phyloP scores from a whole-genome alignment of 2,888 invertebrate genomes.

The Spisula solida region DNA sequence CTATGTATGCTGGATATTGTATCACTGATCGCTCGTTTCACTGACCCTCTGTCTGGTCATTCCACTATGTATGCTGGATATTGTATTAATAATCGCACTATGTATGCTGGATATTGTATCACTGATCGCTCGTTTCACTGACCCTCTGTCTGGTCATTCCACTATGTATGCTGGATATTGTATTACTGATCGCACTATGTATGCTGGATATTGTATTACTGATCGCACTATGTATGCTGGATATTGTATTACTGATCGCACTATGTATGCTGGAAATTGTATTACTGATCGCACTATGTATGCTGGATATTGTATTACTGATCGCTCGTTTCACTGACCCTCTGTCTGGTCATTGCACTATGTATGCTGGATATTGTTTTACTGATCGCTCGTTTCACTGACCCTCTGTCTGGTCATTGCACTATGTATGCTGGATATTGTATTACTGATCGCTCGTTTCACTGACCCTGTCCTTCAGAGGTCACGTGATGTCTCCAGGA shows the following conservation, averaged over 20 bases:
- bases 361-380: background rate
- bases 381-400: background rate
- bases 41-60: constrained; percentile 25
- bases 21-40: background rate
- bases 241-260: background rate
- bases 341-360: constrained; percentile 25
- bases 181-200: background rate
- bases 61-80: background rate
- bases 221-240: background rate
- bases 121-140: background rate
- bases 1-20: background rate
- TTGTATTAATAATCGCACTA: background rate
- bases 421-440: background rate
- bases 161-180: background rate
- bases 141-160: constrained; percentile 24
- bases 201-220: background rate
- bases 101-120: background rate
- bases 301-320: background rate
- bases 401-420: constrained; percentile 22
- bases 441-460: background rate
- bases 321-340: background rate
- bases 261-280: too few species aligned
- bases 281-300: background rate
- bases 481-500: background rate
- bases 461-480: background rate